Evolutionary conservation across 2,888 invertebrate species (phyloP).

Genomic region (Leptarthrus brevirostris): DNA sequence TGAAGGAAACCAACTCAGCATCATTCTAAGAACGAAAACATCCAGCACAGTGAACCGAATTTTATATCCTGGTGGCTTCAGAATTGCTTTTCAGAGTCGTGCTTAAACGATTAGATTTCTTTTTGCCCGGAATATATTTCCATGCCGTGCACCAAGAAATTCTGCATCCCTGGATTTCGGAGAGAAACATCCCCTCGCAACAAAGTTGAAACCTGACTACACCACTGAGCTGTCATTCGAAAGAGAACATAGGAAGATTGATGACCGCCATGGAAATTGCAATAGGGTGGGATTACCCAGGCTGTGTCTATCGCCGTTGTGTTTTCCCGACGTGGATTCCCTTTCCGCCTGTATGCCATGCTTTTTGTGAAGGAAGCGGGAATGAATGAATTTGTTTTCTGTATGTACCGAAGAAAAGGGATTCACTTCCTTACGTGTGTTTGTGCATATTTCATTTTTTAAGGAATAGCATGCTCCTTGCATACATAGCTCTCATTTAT

Average conservation of each 20-base stretch:
- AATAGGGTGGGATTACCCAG: slow-evolving; percentile 57
- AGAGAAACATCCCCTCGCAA: slow-evolving; percentile 7
- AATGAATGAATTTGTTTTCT: slow-evolving; percentile 37
- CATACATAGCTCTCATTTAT: slow-evolving; percentile 21
- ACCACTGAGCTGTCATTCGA: slow-evolving; percentile 67
- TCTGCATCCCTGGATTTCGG: neutral
- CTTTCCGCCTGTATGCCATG: slow-evolving; percentile 3
- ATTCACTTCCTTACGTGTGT: neutral
- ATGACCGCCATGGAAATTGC: slow-evolving; percentile 68
- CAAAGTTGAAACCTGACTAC: slow-evolving; percentile 47
- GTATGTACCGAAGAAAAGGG: neutral
- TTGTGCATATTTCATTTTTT: slow-evolving; percentile 33
- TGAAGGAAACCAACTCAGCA: neutral
- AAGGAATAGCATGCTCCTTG: slow-evolving; percentile 13
- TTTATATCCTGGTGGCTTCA: neutral
- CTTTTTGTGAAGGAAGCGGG: slow-evolving; percentile 10
- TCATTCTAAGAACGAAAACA: neutral
- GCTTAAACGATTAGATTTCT: slow-evolving; percentile 31
- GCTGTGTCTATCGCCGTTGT: slow-evolving; percentile 51
- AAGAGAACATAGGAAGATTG: slow-evolving; percentile 67
- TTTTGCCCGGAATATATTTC: slow-evolving; percentile 11
- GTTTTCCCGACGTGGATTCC: slow-evolving; percentile 52
- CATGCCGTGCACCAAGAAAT: slow-evolving; percentile 1
- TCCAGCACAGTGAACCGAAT: neutral
- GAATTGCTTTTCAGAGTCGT: slow-evolving; percentile 26